phyloP scores from a whole-genome alignment of 2,113 vertebrate genomes.

The Echinops telfairi region DNA sequence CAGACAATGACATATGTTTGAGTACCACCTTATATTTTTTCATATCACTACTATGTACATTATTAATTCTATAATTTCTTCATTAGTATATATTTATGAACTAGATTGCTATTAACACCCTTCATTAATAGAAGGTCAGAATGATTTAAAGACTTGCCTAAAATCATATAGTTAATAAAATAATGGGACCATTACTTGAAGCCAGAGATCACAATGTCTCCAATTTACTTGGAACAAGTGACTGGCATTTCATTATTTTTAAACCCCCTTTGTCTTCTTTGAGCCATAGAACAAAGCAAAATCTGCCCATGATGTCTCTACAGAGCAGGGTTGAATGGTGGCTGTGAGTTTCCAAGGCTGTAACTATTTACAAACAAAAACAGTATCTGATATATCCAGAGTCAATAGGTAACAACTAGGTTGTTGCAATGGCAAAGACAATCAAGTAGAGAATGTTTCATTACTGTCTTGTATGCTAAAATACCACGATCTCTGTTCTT shows the following conservation, averaged over 20 bases:
- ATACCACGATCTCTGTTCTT: not conserved
- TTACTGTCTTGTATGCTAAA: not conserved
- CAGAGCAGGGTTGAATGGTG: no score
- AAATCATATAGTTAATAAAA: not conserved
- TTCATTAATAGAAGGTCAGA: not conserved
- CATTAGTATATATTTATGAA: not conserved
- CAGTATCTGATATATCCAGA: not conserved
- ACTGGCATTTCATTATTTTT: not conserved
- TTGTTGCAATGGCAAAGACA: not conserved
- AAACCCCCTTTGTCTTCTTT: not conserved
- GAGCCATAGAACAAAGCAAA: no score
- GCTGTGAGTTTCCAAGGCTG: no score
- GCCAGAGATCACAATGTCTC: not conserved
- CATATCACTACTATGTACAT: not conserved
- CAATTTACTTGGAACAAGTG: not conserved
- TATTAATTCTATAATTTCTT: conserved; percentile 26
- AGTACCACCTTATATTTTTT: not conserved
- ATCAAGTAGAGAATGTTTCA: not conserved
- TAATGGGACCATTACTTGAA: not conserved
- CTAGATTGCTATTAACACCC: not conserved
- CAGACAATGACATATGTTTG: not conserved
- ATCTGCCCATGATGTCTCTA: no score
- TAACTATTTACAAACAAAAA: no score
- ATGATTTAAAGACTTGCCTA: not conserved
- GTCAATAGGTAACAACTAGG: not conserved